Conservation (phyloP, 2,113 vertebrate species). For the Cyprinodon brontotheroides region DNA sequence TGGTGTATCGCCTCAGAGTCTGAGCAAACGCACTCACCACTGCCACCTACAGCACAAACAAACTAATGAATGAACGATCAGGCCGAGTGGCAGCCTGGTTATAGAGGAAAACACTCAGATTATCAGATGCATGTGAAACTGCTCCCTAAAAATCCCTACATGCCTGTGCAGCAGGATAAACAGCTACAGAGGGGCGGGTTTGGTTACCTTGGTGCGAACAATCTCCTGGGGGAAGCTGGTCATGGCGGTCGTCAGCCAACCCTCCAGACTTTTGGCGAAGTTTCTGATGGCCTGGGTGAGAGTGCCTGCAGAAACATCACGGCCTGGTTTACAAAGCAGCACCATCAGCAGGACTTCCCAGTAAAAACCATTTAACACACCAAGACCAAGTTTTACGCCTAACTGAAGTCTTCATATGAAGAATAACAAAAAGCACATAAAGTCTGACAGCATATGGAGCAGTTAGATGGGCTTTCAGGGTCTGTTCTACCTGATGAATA, state of each 20-base stretch:
- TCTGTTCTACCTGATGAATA: no score
- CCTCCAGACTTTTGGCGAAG: slow-evolving; percentile 97
- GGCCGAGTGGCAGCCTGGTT: background rate
- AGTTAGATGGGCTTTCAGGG: no score
- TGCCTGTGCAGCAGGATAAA: background rate
- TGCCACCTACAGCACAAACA: slow-evolving; percentile 79
- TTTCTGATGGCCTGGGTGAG: slow-evolving; percentile 97
- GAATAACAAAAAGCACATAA: no score
- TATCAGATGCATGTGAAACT: no score
- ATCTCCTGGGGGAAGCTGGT: slow-evolving; percentile 91
- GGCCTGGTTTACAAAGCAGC: slow-evolving; percentile 15
- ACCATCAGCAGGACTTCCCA: no score
- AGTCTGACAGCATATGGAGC: no score
- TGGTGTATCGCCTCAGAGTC: slow-evolving; percentile 94
- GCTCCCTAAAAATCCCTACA: background rate
- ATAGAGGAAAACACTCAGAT: no score
- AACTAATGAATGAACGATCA: background rate
- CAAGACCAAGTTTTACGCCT: no score
- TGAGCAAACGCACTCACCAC: slow-evolving; percentile 96
- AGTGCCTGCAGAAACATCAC: slow-evolving; percentile 81
- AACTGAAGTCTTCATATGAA: no score
- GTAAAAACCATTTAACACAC: no score
- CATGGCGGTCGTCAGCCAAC: slow-evolving; percentile 96
- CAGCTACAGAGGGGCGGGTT: background rate
- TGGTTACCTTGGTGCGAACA: slow-evolving; percentile 90